Base-by-base conservation (phyloP, 2,888 invertebrate species). In the Nephrotoma flavescens region DNA sequence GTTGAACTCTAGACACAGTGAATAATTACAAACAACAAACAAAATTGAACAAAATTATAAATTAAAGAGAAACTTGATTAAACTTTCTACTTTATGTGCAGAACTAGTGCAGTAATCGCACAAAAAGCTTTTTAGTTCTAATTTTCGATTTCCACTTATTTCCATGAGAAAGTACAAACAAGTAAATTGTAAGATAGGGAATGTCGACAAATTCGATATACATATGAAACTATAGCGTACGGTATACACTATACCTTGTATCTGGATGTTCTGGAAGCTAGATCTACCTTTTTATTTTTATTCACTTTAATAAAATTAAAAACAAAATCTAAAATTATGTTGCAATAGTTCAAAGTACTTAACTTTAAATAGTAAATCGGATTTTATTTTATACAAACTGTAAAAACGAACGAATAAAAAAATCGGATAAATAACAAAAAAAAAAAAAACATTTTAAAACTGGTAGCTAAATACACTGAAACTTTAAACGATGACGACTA, bases 291-390 rank as follows among this genome's bases (percentile, higher is more conserved):
- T 31, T 2, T 31, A 31, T 15, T 42, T 84, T 42, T 42, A 84
- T 84, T 42, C 42, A 84, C 41, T 84, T 84, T 84, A 84, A 84
- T 84, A 84, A 84, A 84, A 84, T 84, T 84, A 84, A 84, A 84
- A 84, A 84, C 84, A 84, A 19, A 84, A 84, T 84, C 84, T 84
- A 84, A 84, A 84, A 84, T 84, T 84, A 84, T 84, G 84, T 84
- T 84, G 84, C 84, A 84, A 84, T 84, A 84, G 84, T 84, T 84
- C 84, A 84, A 84, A 84, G 84, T 84, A 84, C 84, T 84, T 84
- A 84, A 84, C 84, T 84, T 42, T 84, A 84, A 84, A 84, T 84
- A 84, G 42, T 84, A 84, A 84, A 84, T 84, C 84, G 84, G 84
- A 84, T 84, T 84, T 84, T 84, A 84, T 84, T 84, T 84, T 84